These are phyloP conservation scores for Osmoderma eremita DNA, from an alignment of 2,888 invertebrate genomes.

Conservation along the genomic window DNA sequence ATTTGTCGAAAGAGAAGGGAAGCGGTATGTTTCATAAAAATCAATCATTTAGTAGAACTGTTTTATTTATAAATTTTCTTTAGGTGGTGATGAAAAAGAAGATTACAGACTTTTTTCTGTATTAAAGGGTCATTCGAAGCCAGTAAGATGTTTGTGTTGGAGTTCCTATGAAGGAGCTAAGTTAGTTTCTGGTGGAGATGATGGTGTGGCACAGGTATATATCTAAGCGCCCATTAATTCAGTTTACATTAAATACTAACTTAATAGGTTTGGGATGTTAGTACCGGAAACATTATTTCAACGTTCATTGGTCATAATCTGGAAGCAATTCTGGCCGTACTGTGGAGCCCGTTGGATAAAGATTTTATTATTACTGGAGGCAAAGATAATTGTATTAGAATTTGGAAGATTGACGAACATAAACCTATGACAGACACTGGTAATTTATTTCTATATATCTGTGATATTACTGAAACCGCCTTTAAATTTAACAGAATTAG, in stretches of 20 bases:
- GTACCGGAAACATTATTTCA: slow-evolving; percentile 66
- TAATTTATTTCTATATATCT: background rate
- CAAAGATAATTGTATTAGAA: slow-evolving; percentile 72
- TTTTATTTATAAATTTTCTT: background rate
- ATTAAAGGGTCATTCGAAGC: slow-evolving; percentile 46
- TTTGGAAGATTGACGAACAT: slow-evolving; percentile 68
- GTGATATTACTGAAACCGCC: too few species aligned
- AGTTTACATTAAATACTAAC: slow-evolving; percentile 9
- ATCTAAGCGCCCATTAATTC: background rate
- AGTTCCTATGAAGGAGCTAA: slow-evolving; percentile 54
- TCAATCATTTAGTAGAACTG: background rate
- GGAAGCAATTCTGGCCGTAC: slow-evolving; percentile 67
- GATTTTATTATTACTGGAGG: slow-evolving; percentile 74
- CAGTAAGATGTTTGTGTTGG: slow-evolving; percentile 53
- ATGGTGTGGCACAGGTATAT: slow-evolving; percentile 74
- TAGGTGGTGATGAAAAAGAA: slow-evolving; percentile 22
- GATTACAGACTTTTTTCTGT: slow-evolving; percentile 38
- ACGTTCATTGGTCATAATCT: slow-evolving; percentile 70
- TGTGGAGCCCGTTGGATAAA: slow-evolving; percentile 74
- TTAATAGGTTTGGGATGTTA: slow-evolving; percentile 74
- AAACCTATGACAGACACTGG: slow-evolving; percentile 36
- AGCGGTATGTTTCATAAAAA: slow-evolving; percentile 7
- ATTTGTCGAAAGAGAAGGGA: slow-evolving; percentile 49
- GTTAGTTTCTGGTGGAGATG: slow-evolving; percentile 76
- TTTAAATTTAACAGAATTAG: slow-evolving; percentile 10